These are phyloP conservation scores for Drosophila diplacantha DNA, from an alignment of 2,888 invertebrate genomes.

Conservation along the genomic window DNA sequence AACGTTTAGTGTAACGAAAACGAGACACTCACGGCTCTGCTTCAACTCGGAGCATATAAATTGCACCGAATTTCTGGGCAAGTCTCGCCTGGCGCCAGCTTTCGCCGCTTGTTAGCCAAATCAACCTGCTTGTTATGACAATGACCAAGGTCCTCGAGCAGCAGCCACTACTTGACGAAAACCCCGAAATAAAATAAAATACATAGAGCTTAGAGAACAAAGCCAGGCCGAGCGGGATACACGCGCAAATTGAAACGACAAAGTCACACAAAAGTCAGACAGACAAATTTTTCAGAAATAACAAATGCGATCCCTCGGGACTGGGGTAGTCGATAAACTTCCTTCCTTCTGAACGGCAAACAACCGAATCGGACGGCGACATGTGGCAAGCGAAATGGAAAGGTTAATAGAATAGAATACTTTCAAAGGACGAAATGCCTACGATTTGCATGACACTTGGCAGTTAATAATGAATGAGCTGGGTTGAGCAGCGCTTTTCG, in stretches of 20 bases:
- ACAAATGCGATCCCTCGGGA: constrained; percentile 42
- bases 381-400: constrained; percentile 17
- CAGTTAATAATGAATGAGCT: constrained; percentile 34
- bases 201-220: constrained; percentile 37
- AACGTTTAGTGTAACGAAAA: neutral
- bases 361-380: constrained; percentile 14
- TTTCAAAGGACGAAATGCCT: constrained; percentile 10
- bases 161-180: constrained; percentile 47
- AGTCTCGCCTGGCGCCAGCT: constrained; percentile 6
- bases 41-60: constrained; percentile 4
- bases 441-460: constrained; percentile 57
- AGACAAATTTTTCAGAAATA: constrained; percentile 59
- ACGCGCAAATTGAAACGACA: constrained; percentile 50
- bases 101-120: constrained; percentile 50
- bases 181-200: constrained; percentile 21
- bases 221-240: constrained; percentile 13
- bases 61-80: constrained; percentile 3
- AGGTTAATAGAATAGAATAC: constrained; percentile 36
- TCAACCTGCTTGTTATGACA: constrained; percentile 53
- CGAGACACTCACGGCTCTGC: neutral
- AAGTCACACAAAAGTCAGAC: constrained; percentile 61
- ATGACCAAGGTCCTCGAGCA: constrained; percentile 20
- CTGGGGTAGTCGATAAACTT: constrained; percentile 22
- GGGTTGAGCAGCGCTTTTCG: constrained; percentile 7
- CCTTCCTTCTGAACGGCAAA: constrained; percentile 6